Conservation (phyloP, 2,113 vertebrate genomes). For the Brienomyrus longianalis region DNA sequence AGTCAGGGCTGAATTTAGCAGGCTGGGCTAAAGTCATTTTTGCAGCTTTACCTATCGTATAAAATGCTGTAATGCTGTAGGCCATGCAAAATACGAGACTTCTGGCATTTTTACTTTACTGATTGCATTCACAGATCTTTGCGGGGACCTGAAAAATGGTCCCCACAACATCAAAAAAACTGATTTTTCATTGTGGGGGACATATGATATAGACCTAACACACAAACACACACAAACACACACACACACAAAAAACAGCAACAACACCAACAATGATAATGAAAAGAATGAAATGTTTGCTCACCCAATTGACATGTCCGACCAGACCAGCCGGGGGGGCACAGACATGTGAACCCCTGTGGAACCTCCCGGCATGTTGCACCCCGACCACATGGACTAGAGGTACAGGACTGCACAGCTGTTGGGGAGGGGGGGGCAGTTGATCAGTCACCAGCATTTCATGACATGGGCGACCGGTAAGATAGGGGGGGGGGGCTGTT, state of each 20-base stretch:
- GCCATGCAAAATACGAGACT: too few relatives aligned
- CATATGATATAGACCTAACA: too few relatives aligned
- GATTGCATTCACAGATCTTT: too few relatives aligned
- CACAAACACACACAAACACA: too few relatives aligned
- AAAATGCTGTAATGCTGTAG: background rate
- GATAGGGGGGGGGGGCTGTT: background rate
- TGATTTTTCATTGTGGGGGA: too few relatives aligned
- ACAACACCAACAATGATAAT: background rate
- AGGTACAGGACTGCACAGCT: slow-evolving; percentile 86
- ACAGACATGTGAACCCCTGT: slow-evolving; percentile 82
- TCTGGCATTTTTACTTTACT: too few relatives aligned
- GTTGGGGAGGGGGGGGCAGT: slow-evolving; percentile 11
- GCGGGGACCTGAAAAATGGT: too few relatives aligned
- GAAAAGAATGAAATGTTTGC: slow-evolving; percentile 22
- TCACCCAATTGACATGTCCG: slow-evolving; percentile 93
- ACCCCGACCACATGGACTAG: slow-evolving; percentile 82
- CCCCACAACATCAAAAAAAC: too few relatives aligned
- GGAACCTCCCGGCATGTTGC: slow-evolving; percentile 85
- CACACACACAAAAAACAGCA: background rate
- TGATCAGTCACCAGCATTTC: background rate
- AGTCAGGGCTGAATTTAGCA: background rate
- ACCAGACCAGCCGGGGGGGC: slow-evolving; percentile 89
- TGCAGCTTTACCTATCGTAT: background rate
- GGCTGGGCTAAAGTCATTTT: background rate
- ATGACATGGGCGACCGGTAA: background rate